Conservation (phyloP, 2,888 invertebrate species). For the Dendrolimus houi region DNA sequence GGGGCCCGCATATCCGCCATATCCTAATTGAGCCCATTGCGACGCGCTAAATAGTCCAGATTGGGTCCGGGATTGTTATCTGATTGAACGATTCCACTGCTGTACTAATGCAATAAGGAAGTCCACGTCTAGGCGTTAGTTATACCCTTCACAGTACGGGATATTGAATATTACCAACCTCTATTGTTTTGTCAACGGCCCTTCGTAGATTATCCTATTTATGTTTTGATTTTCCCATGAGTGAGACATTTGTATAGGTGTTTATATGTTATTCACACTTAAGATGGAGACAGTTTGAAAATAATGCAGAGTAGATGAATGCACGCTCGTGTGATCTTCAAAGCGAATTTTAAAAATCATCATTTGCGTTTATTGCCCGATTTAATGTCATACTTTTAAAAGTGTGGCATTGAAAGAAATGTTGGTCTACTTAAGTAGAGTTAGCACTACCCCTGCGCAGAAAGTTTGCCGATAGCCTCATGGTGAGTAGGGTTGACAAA, state of each 20-base stretch:
- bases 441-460: too few relatives aligned
- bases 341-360: too few relatives aligned
- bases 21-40: slow-evolving; percentile 70
- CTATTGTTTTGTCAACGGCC: slow-evolving; percentile 15
- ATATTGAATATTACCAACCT: slow-evolving; percentile 41
- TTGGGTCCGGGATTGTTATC: slow-evolving; percentile 62
- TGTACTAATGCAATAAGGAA: slow-evolving; percentile 63
- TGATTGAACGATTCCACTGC: slow-evolving; percentile 56
- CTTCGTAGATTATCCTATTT: neutral
- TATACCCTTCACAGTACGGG: slow-evolving; percentile 30
- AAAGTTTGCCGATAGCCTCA: too few relatives aligned
- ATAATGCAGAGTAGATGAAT: too few relatives aligned
- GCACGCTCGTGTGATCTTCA: too few relatives aligned
- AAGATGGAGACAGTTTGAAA: too few relatives aligned
- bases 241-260: neutral
- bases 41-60: slow-evolving; percentile 72
- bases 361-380: too few relatives aligned
- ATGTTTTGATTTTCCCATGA: slow-evolving; percentile 4
- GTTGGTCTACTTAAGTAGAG: too few relatives aligned
- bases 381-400: too few relatives aligned
- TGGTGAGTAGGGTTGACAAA: too few relatives aligned
- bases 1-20: slow-evolving; percentile 73
- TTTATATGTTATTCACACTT: too few relatives aligned
- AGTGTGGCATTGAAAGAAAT: too few relatives aligned
- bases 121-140: slow-evolving; percentile 44